Conservation (phyloP, 2,113 vertebrate genomes). For the Limanda limanda region DNA sequence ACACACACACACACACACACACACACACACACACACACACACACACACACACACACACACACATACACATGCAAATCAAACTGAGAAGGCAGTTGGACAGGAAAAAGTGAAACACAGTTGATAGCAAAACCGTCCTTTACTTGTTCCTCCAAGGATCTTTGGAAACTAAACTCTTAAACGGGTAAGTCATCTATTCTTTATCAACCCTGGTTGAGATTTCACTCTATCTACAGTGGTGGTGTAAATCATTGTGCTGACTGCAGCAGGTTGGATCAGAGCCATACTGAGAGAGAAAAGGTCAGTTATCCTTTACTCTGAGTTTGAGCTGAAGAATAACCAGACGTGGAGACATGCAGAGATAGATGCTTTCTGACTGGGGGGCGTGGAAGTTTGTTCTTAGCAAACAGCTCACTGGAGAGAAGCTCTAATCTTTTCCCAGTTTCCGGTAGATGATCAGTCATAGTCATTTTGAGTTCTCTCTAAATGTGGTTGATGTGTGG, state of each 20-base stretch:
- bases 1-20: not conserved
- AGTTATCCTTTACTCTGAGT: not conserved
- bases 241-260: conserved; percentile 33
- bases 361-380: not conserved
- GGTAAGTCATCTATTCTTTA: conserved; percentile 44
- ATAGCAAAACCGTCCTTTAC: not conserved
- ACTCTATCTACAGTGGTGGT: not conserved
- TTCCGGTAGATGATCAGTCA: not conserved
- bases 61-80: not conserved
- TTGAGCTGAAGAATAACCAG: conserved; percentile 13
- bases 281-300: not conserved
- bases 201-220: not conserved
- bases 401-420: not conserved
- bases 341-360: not conserved
- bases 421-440: not conserved
- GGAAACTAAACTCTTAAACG: not conserved
- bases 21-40: too few relatives aligned
- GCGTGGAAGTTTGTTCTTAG: not conserved
- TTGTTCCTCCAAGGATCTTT: not conserved
- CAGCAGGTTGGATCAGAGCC: not conserved
- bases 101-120: not conserved
- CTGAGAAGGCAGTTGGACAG: not conserved
- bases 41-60: not conserved
- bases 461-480: too few relatives aligned
- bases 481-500: not conserved